Conservation (phyloP, 2,888 invertebrate genomes). For the Drosophila pseudotalamancana region DNA sequence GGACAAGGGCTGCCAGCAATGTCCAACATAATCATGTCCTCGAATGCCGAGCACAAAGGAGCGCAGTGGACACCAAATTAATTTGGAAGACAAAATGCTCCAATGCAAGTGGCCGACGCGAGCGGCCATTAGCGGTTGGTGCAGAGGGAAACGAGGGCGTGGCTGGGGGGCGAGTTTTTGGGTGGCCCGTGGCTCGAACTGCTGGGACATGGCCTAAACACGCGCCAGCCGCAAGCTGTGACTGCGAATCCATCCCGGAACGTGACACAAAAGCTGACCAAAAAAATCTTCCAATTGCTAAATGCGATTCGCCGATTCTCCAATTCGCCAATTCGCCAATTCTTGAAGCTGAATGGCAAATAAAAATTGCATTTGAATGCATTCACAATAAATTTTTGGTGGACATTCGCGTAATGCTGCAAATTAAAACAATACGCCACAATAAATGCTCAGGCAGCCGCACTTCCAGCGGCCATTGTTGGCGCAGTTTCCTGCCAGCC, state of each 20-base stretch:
- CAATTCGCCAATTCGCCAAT: neutral
- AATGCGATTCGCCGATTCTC: constrained; percentile 24
- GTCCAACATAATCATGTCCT: constrained; percentile 75
- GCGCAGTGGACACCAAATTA: constrained; percentile 69
- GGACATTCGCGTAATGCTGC: constrained; percentile 53
- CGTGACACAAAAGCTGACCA: constrained; percentile 67
- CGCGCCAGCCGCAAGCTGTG: constrained; percentile 77
- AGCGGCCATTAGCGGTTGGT: constrained; percentile 63
- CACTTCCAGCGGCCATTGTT: constrained; percentile 73
- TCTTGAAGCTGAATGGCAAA: constrained; percentile 31
- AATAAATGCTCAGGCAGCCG: constrained; percentile 74
- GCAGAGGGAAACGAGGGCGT: neutral
- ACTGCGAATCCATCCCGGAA: constrained; percentile 43
- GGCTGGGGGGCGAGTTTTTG: no score
- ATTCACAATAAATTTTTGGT: constrained; percentile 14
- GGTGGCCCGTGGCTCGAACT: neutral
- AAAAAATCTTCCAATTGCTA: constrained; percentile 35
- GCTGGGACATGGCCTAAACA: constrained; percentile 55
- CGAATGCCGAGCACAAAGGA: constrained; percentile 32
- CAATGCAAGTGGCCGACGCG: constrained; percentile 67
- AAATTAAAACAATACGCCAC: constrained; percentile 79
- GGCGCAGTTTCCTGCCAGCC: constrained; percentile 58
- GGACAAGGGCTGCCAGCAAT: constrained; percentile 36
- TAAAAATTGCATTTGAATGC: constrained; percentile 23
- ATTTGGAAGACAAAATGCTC: constrained; percentile 78